Base-by-base conservation (phyloP, 92 coral and sea anemone genomes). In the Umimayanthus kanabou region DNA sequence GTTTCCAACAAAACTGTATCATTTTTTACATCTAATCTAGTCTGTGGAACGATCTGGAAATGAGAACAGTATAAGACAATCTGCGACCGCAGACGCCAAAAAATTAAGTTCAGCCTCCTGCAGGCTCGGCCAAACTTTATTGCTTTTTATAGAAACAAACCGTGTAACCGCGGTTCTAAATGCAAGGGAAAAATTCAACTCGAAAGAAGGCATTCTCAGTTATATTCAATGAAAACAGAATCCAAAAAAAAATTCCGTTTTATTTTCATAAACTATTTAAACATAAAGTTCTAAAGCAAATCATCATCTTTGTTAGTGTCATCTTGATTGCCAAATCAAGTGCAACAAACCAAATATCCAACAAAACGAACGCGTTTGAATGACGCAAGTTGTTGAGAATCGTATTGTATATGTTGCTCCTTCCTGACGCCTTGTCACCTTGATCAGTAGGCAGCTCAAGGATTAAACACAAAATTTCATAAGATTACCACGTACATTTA, bases 241-340 rank as follows among this genome's bases (percentile, higher is more conserved):
- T 4, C 25, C 26, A 61, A 1, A 61, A 61, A 61, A 61, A 4
- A 23, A 0, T 61, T 61, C 0, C 4, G 26, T 22, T 61, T 22
- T 16, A 4, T 61, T 61, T 61, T 22, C 26, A 23, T 3, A 61
- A 22, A 61, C 0, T 25, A 69, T 23, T 25, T 3, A 70, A 70
- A 70, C 37, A 70, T 28, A 70, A 70, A 66, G 72, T n/a, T 70
- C 37, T 70, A 28, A 70, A 70, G 75, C 39, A 70, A 70, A 70
- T 70, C 14, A 25, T 70, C 75, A 28, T 70, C 39, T 28, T 70
- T 70, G 39, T 70, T 25, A 70, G 18, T 28, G 75, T 70, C 75
- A 70, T 28, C 75, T 70, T 5, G 16, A 70, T 8, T 18, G 18
- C 39, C 37, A 70, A 70, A 70, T 70, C 75, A 28, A 70, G 39